Conservation (phyloP, 2,797 vertebrate genomes). For the Lithobates pipiens region DNA sequence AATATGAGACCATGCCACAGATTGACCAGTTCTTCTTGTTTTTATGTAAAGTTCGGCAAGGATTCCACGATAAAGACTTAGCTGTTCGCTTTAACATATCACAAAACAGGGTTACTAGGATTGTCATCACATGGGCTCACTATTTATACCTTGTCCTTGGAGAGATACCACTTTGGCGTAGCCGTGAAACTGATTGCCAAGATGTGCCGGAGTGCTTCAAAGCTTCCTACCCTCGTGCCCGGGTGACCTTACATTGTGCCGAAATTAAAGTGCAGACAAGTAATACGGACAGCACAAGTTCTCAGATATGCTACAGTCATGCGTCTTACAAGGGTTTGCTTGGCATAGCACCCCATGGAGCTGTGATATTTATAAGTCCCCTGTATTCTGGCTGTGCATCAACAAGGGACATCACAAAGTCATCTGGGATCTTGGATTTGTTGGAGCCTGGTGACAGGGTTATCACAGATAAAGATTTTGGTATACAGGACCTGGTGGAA, state of each 20-base stretch:
- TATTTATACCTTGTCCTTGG: conserved; percentile 58
- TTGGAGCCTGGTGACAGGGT: conserved; percentile 47
- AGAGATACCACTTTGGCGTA: conserved; percentile 54
- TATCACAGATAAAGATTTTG: conserved; percentile 52
- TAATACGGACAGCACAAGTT: not conserved
- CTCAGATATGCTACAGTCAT: conserved; percentile 32
- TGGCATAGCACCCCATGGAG: conserved; percentile 57
- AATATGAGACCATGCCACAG: conserved; percentile 33
- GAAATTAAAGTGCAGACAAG: conserved; percentile 49
- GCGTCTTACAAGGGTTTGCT: conserved; percentile 37
- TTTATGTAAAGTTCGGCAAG: conserved; percentile 56
- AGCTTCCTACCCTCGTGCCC: conserved; percentile 49
- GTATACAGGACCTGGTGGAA: conserved; percentile 55
- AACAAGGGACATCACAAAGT: conserved; percentile 54
- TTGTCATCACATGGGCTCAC: conserved; percentile 47
- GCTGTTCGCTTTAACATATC: conserved; percentile 47
- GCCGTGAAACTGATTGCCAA: conserved; percentile 36
- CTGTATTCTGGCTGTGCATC: conserved; percentile 51
- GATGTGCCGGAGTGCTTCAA: conserved; percentile 54
- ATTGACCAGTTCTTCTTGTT: conserved; percentile 59
- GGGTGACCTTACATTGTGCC: conserved; percentile 54
- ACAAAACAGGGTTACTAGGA: conserved; percentile 18
- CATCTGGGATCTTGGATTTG: conserved; percentile 52
- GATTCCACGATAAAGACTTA: conserved; percentile 49
- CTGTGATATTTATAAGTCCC: conserved; percentile 57